phyloP scores from a whole-genome alignment of 2,888 invertebrate species.

The Cetonia aurata region DNA sequence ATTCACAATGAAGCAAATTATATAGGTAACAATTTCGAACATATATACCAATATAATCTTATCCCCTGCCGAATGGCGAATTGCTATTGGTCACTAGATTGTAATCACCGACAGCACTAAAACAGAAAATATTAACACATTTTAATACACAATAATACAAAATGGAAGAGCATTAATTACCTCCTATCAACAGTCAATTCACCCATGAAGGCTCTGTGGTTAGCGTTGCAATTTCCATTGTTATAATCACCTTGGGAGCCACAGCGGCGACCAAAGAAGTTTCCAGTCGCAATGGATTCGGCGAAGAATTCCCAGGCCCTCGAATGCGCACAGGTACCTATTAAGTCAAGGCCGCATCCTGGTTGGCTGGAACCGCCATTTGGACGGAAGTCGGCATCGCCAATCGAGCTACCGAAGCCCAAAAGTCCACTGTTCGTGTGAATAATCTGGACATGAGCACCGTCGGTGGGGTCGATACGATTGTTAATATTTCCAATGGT shows the following conservation, averaged over 20 bases:
- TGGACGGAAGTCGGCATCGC: conserved; percentile 62
- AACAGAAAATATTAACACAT: too few relatives aligned
- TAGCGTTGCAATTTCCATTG: conserved; percentile 50
- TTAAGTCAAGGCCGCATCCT: conserved; percentile 60
- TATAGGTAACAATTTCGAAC: too few relatives aligned
- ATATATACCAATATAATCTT: background rate
- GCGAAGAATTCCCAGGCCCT: conserved; percentile 65
- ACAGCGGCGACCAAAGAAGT: conserved; percentile 58
- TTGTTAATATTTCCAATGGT: conserved; percentile 52
- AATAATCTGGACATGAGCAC: conserved; percentile 60
- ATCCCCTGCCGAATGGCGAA: conserved; percentile 35
- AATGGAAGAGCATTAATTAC: conserved; percentile 37
- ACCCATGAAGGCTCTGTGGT: conserved; percentile 51
- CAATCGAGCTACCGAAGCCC: conserved; percentile 56
- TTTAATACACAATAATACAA: background rate
- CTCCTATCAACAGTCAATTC: conserved; percentile 48
- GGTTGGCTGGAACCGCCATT: conserved; percentile 62
- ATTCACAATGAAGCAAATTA: too few relatives aligned
- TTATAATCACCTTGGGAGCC: conserved; percentile 49
- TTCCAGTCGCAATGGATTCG: conserved; percentile 62
- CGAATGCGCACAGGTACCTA: conserved; percentile 65
- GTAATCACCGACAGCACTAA: conserved; percentile 26
- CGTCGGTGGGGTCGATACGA: conserved; percentile 60
- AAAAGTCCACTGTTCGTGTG: conserved; percentile 57
- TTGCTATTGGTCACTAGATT: conserved; percentile 30